Evolutionary conservation across 2,113 vertebrate genomes (phyloP).

Genomic region (Onychorhynchus coronatus): DNA sequence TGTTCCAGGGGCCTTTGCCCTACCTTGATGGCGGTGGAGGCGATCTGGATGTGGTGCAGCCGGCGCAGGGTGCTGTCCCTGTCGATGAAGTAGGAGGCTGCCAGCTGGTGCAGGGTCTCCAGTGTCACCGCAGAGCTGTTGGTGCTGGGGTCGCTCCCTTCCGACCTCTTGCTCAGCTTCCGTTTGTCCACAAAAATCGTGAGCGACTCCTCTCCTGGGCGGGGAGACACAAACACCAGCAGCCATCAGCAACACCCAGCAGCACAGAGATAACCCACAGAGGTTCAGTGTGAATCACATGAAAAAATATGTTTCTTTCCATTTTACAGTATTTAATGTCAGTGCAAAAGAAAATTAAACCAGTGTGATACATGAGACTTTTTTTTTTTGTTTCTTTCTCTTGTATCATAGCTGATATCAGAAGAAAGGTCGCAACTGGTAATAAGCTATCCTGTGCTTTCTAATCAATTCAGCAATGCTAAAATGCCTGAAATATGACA

Average conservation of each 20-base stretch:
- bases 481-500: neutral
- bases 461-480: neutral
- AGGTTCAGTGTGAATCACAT: rapidly evolving
- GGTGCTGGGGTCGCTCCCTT: constrained; percentile 78
- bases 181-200: constrained; percentile 97
- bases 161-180: constrained; percentile 89
- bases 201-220: constrained; percentile 92
- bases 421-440: neutral
- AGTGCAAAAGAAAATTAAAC: neutral
- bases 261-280: neutral
- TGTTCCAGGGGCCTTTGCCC: neutral
- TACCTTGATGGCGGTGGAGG: constrained; percentile 88
- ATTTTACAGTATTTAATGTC: neutral
- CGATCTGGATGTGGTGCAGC: constrained; percentile 86
- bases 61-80: constrained; percentile 80
- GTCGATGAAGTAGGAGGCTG: constrained; percentile 87
- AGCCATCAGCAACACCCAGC: neutral
- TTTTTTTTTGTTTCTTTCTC: neutral
- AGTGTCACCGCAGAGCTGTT: constrained; percentile 82
- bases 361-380: too few relatives aligned
- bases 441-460: neutral
- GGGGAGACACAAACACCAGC: neutral
- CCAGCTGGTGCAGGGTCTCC: constrained; percentile 80
- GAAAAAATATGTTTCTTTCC: neutral
- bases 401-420: neutral